These are phyloP conservation scores for Anthopleura xanthogrammica DNA, from an alignment of 92 coral and sea anemone species.

Conservation along the genomic window DNA sequence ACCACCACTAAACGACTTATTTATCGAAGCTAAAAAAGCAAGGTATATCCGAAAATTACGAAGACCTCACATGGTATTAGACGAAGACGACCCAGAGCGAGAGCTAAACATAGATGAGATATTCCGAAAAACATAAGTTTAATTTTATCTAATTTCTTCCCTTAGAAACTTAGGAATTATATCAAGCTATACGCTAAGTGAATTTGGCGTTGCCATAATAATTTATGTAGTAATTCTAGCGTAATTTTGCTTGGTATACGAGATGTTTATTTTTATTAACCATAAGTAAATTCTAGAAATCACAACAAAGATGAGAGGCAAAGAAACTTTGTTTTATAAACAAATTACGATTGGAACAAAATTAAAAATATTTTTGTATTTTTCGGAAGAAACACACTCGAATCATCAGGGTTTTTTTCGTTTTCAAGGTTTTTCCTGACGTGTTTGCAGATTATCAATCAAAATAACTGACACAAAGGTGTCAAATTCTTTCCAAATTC, in stretches of 20 bases:
- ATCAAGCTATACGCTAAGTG: background rate
- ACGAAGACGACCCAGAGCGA: constrained; percentile 85
- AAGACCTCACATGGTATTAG: constrained; percentile 27
- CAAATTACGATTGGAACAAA: background rate
- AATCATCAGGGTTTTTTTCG: background rate
- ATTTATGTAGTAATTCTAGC: background rate
- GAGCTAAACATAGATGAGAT: constrained; percentile 92
- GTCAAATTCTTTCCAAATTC: background rate
- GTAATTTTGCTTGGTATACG: background rate
- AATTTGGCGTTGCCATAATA: background rate
- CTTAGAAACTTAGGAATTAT: background rate
- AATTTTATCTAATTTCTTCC: background rate
- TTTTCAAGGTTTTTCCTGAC: background rate
- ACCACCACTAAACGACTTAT: constrained; percentile 79
- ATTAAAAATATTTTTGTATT: background rate
- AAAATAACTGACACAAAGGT: constrained; percentile 17
- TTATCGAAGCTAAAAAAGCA: constrained; percentile 92
- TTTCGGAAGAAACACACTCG: background rate
- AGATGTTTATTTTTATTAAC: background rate
- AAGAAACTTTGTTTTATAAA: background rate
- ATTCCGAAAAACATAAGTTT: constrained; percentile 54
- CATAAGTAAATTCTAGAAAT: background rate
- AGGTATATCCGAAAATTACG: constrained; percentile 82
- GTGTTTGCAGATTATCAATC: background rate
- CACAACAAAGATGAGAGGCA: background rate